Evolutionary conservation across 2,888 invertebrate species (phyloP).

Genomic region (Ophion obscuratus): DNA sequence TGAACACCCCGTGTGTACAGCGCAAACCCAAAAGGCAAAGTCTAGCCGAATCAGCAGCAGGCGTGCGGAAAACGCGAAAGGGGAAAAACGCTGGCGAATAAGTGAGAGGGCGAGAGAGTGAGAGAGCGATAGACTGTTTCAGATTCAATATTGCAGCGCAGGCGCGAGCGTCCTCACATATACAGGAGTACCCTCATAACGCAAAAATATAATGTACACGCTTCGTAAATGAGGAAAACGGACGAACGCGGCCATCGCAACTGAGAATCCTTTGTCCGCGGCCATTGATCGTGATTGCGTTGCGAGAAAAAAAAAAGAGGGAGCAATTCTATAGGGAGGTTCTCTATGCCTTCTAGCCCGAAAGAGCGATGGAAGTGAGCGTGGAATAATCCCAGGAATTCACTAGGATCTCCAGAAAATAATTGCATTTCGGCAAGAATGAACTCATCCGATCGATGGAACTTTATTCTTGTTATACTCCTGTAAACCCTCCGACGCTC

Average conservation of each 20-base stretch:
- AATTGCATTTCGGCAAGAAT: slow-evolving; percentile 36
- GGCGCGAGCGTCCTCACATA: slow-evolving; percentile 68
- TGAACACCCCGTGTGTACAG: background rate
- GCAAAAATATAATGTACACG: background rate
- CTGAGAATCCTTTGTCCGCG: slow-evolving; percentile 19
- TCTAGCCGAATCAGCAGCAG: slow-evolving; percentile 48
- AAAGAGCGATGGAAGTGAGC: background rate
- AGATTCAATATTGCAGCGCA: slow-evolving; percentile 77
- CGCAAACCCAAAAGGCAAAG: slow-evolving; percentile 28
- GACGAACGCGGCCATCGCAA: slow-evolving; percentile 9
- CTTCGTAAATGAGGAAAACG: background rate
- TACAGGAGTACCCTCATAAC: slow-evolving; percentile 13
- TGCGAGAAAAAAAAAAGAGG: background rate
- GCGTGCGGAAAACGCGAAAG: slow-evolving; percentile 48
- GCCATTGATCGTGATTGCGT: slow-evolving; percentile 37
- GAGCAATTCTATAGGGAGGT: background rate
- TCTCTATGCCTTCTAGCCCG: background rate
- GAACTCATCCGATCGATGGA: slow-evolving; percentile 35
- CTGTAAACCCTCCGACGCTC: too few species aligned
- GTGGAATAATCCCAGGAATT: background rate
- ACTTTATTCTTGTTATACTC: slow-evolving; percentile 7
- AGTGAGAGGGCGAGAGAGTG: slow-evolving; percentile 38
- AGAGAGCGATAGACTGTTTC: slow-evolving; percentile 65
- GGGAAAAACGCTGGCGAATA: slow-evolving; percentile 33
- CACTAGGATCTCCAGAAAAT: background rate